These are phyloP conservation scores for Schlechtendalia chinensis DNA, from an alignment of 1,140 invertebrate species.

Conservation along the genomic window DNA sequence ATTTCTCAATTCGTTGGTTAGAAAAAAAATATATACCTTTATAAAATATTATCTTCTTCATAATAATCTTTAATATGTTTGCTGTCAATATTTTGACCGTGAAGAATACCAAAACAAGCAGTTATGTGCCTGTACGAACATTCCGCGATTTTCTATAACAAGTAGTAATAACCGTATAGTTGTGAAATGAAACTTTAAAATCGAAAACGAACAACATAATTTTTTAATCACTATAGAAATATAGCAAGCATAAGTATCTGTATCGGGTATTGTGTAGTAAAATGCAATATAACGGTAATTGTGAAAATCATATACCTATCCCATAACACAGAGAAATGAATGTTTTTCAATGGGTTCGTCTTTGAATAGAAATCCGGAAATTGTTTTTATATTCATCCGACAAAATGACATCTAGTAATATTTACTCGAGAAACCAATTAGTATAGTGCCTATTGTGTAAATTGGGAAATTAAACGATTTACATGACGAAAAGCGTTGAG, in stretches of 20 bases:
- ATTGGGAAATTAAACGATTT: background rate
- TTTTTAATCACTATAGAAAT: background rate
- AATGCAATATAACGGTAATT: conserved; percentile 5
- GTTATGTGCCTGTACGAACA: background rate
- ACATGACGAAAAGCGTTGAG: too few species aligned
- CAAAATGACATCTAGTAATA: background rate
- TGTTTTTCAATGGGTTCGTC: background rate
- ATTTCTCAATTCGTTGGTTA: background rate
- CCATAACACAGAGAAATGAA: background rate
- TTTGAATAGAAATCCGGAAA: conserved; percentile 36
- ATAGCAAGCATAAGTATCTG: background rate
- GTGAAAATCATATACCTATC: background rate
- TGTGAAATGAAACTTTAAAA: too few species aligned
- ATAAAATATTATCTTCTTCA: background rate
- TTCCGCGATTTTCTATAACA: background rate
- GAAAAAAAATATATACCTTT: background rate
- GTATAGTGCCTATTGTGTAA: background rate
- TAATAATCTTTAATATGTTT: background rate
- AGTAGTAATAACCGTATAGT: background rate
- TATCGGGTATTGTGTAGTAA: background rate
- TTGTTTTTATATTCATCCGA: conserved; percentile 26
- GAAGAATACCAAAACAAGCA: background rate
- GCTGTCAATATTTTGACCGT: background rate
- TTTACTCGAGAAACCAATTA: background rate
- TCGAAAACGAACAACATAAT: background rate